These are phyloP conservation scores for Syrrhaptes paradoxus DNA, from an alignment of 2,113 vertebrate species.

Conservation along the genomic window DNA sequence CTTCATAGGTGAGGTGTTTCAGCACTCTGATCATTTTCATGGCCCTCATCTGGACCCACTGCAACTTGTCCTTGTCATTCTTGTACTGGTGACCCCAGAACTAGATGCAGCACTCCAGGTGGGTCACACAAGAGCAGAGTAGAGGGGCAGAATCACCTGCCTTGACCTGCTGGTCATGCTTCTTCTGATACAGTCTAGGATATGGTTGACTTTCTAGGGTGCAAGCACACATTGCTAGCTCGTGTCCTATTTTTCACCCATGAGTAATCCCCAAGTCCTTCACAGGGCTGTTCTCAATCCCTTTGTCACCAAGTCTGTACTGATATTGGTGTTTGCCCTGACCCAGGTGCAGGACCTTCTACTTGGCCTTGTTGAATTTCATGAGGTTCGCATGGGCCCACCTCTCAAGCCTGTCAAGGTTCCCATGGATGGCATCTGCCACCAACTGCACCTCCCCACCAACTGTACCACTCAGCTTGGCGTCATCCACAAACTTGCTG, in stretches of 20 bases:
- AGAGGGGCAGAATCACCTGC: neutral
- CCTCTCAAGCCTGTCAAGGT: neutral
- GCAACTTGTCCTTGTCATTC: no score
- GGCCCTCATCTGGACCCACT: neutral
- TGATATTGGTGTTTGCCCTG: no score
- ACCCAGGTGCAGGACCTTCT: no score
- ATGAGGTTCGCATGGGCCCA: no score
- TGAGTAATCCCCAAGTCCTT: neutral
- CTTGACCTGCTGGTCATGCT: neutral
- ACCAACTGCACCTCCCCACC: no score
- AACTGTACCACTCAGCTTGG: neutral
- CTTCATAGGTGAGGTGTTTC: neutral
- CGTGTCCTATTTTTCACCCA: neutral
- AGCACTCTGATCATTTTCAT: neutral
- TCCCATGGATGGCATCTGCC: neutral
- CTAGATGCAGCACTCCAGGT: neutral
- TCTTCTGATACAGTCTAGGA: no score
- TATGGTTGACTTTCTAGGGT: no score
- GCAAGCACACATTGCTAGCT: no score
- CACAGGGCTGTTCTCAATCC: neutral
- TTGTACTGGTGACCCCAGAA: no score
- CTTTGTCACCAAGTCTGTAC: neutral
- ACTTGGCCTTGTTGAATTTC: no score
- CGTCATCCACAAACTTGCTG: neutral
- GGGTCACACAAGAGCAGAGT: neutral